phyloP scores from a whole-genome alignment of 2,888 invertebrate species.

The Stomorhina lunata region DNA sequence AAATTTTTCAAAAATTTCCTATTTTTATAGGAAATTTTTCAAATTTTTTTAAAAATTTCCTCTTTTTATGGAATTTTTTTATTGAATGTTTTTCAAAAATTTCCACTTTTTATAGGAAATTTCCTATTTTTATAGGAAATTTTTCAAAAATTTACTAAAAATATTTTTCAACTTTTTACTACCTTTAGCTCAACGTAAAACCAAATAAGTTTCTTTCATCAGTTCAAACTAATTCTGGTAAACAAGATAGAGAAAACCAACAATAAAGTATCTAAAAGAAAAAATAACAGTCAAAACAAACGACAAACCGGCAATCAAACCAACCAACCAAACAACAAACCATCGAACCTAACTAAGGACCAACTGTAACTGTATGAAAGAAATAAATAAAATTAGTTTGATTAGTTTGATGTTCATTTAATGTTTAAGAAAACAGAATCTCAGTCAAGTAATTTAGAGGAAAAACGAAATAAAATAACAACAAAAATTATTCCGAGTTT shows the following conservation, averaged over 20 bases:
- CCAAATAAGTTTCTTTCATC: constrained; percentile 15
- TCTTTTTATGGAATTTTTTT: too few species aligned
- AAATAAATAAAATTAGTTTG: constrained; percentile 6
- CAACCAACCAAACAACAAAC: constrained; percentile 32
- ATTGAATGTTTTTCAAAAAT: too few species aligned
- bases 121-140: too few species aligned
- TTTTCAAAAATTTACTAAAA: too few species aligned
- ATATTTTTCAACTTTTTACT: neutral
- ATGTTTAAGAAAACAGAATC: constrained; percentile 3
- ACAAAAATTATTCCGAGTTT: constrained; percentile 44
- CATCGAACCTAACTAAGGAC: constrained; percentile 1
- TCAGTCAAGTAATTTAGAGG: neutral
- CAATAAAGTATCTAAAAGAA: neutral
- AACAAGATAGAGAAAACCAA: neutral
- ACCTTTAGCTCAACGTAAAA: too few species aligned
- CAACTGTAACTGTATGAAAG: too few species aligned
- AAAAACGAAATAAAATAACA: constrained; percentile 19
- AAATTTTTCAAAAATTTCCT: too few species aligned
- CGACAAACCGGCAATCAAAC: neutral
- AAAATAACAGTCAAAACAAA: neutral
- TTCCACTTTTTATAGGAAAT: too few species aligned
- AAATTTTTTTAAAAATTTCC: too few species aligned
- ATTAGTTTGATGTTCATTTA: neutral
- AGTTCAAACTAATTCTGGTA: constrained; percentile 9
- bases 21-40: too few species aligned